Evolutionary conservation across 1,140 invertebrate species (phyloP).

Genomic region (Euwallacea similis): DNA sequence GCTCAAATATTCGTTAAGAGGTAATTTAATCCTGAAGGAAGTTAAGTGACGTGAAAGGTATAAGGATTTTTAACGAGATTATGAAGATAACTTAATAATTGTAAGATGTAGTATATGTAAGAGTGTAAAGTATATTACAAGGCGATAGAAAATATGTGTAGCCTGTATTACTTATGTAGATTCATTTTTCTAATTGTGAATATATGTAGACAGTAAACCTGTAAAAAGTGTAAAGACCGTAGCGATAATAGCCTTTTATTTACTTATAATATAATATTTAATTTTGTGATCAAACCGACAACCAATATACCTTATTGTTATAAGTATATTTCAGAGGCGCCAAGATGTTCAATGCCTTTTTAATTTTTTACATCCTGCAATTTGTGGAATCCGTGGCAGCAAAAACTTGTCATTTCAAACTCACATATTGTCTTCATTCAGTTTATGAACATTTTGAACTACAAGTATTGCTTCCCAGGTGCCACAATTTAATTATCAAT

Average conservation of each 20-base stretch:
- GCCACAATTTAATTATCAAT: background rate
- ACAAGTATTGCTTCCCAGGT: background rate
- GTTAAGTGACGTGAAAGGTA: background rate
- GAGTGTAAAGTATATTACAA: background rate
- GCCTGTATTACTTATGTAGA: background rate
- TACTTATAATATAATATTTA: background rate
- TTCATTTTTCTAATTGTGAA: conserved; percentile 3
- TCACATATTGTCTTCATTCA: background rate
- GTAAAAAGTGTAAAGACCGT: conserved; percentile 3
- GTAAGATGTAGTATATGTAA: background rate
- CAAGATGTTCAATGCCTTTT: background rate
- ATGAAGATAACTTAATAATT: background rate
- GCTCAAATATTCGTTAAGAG: too few relatives aligned
- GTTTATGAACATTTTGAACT: background rate
- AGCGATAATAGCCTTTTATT: conserved; percentile 5
- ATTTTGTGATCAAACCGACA: background rate
- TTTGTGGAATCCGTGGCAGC: too few relatives aligned
- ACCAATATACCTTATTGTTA: background rate
- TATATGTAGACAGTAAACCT: background rate
- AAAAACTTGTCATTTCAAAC: background rate
- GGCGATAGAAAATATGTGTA: background rate
- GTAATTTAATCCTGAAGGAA: too few relatives aligned
- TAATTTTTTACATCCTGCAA: background rate
- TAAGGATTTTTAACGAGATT: background rate
- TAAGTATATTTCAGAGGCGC: background rate